A percentile compares a stretch with the other conserved stretches of the same genome.
Conservation (phyloP, 2,113 vertebrate species). For the Odocoileus hemionus region DNA sequence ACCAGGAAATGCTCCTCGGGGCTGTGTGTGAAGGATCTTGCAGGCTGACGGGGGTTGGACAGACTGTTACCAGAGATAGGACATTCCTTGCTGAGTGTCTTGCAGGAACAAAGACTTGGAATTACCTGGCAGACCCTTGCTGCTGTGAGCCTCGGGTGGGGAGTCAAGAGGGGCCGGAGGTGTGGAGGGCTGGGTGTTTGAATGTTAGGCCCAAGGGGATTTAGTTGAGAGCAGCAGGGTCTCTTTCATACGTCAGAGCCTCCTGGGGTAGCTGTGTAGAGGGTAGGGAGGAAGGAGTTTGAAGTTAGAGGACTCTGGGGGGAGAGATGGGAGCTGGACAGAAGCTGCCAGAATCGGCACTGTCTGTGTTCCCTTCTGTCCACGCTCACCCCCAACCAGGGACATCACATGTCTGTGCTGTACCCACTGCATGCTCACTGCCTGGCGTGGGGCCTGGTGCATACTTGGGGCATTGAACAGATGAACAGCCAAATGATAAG, state of each 20-base stretch:
- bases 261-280: neutral
- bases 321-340: neutral
- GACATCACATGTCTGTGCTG: neutral
- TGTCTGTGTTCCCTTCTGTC: neutral
- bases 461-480: neutral
- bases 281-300: neutral
- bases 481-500: neutral
- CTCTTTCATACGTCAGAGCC: fast-evolving
- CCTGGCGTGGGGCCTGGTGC: neutral
- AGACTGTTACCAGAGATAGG: neutral
- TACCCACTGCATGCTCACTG: neutral
- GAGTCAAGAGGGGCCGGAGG: neutral
- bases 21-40: neutral
- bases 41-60: neutral
- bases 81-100: neutral
- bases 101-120: neutral
- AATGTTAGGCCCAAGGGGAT: neutral
- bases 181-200: neutral
- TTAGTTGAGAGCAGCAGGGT: neutral
- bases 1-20: fast-evolving
- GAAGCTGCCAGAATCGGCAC: neutral
- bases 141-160: neutral
- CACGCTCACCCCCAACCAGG: neutral
- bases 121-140: neutral
- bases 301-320: neutral